Base-by-base conservation (phyloP, 2,797 vertebrate species). In the Anniella stebbinsi region DNA sequence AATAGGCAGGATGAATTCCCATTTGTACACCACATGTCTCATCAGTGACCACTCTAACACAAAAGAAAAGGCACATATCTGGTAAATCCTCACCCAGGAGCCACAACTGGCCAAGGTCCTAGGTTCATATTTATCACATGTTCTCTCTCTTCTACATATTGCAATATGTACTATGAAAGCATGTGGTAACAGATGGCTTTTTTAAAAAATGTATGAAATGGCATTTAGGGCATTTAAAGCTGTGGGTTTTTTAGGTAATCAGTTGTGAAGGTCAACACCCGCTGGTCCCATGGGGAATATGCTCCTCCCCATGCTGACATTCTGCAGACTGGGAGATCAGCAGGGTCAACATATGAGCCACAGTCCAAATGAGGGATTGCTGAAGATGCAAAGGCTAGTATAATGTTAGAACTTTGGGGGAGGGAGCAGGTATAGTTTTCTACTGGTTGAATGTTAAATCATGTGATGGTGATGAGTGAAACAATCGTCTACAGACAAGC, bases 221-320 rank as follows among this genome's bases (percentile, higher is more conserved):
- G 21, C 33, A n/a, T 84, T 84, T 70, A 84, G 45, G 66, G 18
- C n/a, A 69, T 30, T 69, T 51, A 21, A 70, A 41, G 30, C 41
- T 84, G 45, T 51, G 33, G 45, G n/a, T 48, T 45, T 84, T 63
- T 45, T 69, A 69, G 17, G n/a, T 28, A 69, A 38, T 45, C 17
- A 83, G 38, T 70, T 84, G 66, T 70, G 83, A 84, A 84, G 83
- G 66, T 84, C 45, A 84, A 12, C 45, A 84, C 4, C 8, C 23
- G 63, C 30, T 69, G 69, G 45, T 18, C 33, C 45, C 45, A 84
- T 18, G 6, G 45, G 66, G 30, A 84, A 84, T 84, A 84, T 21
- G 45, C 66, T n/a, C 5, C 13, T 18, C 51, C 45, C 41, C 66
- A 30, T 51, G 66, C 30, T 11, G 13, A 84, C 33, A 2, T 51